Percentiles rank a stretch among this genome's conserved stretches.
These are phyloP conservation scores for Neolamprologus caudopunctatus DNA, from an alignment of 2,113 vertebrate species.

Conservation along the genomic window DNA sequence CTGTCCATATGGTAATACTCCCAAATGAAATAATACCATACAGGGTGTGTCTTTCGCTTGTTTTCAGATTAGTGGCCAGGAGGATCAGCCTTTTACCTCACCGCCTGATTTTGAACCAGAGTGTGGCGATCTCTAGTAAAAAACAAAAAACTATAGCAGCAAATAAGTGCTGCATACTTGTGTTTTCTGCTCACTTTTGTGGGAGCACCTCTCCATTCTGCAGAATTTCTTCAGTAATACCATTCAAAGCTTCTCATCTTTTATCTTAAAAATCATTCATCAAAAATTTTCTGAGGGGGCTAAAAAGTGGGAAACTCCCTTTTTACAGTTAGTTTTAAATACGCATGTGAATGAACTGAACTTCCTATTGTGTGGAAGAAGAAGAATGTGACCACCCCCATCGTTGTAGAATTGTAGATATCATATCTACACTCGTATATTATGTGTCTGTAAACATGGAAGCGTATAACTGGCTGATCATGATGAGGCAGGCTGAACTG, in stretches of 20 bases:
- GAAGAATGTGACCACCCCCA: neutral
- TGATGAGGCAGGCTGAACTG: neutral
- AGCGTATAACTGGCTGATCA: accelerated
- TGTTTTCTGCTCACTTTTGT: neutral
- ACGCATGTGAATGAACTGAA: neutral
- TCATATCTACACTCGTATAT: neutral
- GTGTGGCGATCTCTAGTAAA: accelerated
- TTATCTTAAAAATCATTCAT: neutral
- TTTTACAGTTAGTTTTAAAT: neutral
- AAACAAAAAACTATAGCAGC: neutral
- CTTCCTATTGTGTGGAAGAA: neutral
- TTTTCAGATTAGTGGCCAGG: neutral
- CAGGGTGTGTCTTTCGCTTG: neutral
- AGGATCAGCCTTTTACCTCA: neutral
- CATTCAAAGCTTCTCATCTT: accelerated
- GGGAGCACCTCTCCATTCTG: accelerated
- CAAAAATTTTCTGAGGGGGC: neutral
- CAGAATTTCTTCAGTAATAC: neutral
- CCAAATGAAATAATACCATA: neutral
- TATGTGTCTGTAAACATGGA: neutral
- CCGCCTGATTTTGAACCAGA: neutral
- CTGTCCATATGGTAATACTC: neutral
- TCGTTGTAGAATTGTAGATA: accelerated
- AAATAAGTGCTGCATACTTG: neutral
- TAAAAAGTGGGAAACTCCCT: accelerated